Percentiles rank a stretch among this genome's conserved stretches.
These are phyloP conservation scores for Coreius guichenoti DNA, from an alignment of 2,797 vertebrate genomes.

Conservation along the genomic window DNA sequence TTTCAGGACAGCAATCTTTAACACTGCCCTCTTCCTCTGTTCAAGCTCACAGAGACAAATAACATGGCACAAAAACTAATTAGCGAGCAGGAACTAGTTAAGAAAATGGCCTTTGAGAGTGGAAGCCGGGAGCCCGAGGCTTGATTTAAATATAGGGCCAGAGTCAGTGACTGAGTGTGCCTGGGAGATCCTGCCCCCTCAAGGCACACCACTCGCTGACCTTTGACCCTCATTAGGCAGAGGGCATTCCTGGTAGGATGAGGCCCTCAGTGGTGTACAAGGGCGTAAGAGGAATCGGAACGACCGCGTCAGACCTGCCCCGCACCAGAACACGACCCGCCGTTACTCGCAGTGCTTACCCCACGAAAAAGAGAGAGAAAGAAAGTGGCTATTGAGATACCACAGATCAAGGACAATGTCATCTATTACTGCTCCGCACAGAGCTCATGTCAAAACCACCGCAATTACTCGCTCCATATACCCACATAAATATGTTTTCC, in stretches of 20 bases:
- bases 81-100: slow-evolving; percentile 84
- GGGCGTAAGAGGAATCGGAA: slow-evolving; percentile 63
- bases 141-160: slow-evolving; percentile 82
- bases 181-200: slow-evolving; percentile 76
- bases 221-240: slow-evolving; percentile 82
- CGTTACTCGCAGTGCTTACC: slow-evolving; percentile 17
- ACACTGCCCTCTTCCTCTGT: slow-evolving; percentile 27
- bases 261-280: slow-evolving; percentile 75
- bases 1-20: slow-evolving; percentile 68
- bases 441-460: slow-evolving; percentile 59
- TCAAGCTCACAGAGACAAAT: slow-evolving; percentile 80
- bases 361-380: slow-evolving; percentile 32
- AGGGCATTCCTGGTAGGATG: slow-evolving; percentile 77
- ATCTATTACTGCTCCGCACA: slow-evolving; percentile 57
- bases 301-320: slow-evolving; percentile 10
- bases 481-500: slow-evolving; percentile 69
- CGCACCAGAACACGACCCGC: slow-evolving; percentile 5
- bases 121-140: slow-evolving; percentile 70
- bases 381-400: slow-evolving; percentile 66
- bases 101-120: slow-evolving; percentile 80
- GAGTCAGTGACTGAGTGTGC: slow-evolving; percentile 81
- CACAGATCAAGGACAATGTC: slow-evolving; percentile 64
- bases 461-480: slow-evolving; percentile 64
- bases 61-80: slow-evolving; percentile 80
- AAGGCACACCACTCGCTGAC: slow-evolving; percentile 75